These are phyloP conservation scores for Homarus americanus DNA, from an alignment of 1,140 invertebrate species.

Conservation along the genomic window DNA sequence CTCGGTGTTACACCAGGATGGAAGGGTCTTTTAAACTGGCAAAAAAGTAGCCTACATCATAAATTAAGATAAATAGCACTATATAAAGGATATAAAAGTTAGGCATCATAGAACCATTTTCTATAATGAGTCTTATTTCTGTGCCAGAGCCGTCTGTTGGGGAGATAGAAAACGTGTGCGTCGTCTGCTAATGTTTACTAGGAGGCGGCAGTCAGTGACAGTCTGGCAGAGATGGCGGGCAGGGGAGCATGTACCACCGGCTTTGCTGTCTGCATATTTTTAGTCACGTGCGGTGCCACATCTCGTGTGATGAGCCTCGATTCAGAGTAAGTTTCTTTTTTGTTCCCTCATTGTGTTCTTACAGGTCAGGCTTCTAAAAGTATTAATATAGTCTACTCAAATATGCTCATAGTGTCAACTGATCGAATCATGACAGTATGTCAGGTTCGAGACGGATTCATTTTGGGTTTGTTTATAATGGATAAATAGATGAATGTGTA, in stretches of 20 bases:
- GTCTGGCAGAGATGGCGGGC: background rate
- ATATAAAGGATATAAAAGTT: background rate
- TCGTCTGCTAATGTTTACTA: constrained; percentile 9
- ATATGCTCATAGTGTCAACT: no score
- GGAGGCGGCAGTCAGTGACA: constrained; percentile 3
- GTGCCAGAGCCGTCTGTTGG: background rate
- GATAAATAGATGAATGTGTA: no score
- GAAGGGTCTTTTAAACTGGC: no score
- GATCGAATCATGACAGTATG: no score
- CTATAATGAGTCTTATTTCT: background rate
- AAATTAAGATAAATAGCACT: no score
- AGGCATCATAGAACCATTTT: background rate
- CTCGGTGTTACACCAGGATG: no score
- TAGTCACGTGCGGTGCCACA: background rate
- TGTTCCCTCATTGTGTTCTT: no score
- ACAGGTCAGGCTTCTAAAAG: no score
- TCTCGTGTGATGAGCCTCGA: background rate
- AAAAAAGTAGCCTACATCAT: no score
- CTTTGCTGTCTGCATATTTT: background rate
- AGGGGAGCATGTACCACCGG: background rate
- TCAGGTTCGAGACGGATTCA: no score
- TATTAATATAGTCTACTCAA: no score
- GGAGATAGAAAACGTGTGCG: background rate
- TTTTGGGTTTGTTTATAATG: no score
- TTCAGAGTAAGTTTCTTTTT: background rate